Evolutionary conservation across 2,113 vertebrate genomes (phyloP), one percentile per base, ranked within the genome.

Genomic region (Rattus rattus): DNA sequence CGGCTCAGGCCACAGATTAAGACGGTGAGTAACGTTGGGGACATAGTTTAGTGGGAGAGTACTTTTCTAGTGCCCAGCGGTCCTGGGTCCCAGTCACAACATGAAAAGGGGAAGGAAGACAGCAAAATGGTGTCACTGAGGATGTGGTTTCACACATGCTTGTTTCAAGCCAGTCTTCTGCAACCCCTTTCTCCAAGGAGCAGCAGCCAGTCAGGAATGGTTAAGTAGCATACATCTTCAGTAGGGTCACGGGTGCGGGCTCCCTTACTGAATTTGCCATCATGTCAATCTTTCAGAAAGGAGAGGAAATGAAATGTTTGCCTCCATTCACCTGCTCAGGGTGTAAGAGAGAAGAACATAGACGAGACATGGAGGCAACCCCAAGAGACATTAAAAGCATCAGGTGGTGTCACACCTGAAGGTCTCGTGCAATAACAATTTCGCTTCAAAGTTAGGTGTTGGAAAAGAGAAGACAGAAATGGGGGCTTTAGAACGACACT

Each of bases 221-320:
- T 88, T 77, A 93, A 88, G 79, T 63, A 56, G 70, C 49, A 87
- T 72, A 20, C 72, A 77, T 43, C 47, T 91, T 59, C 10, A 10
- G 67, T 54, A 86, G 83, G 94, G n/a, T 49, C 5, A 56, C 95
- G 93, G 77, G 8, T 92, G 33, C 88, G 63, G 17, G 9, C 86
- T 89, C 81, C 89, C 33, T 88, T 97, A 95, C 96, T 90, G 79
- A 94, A 84, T 88, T 95, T 92, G 39, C 75, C 85, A 72, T 69
- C 54, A 47, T 69, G 94, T 89, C 96, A 96, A 69, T 81, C 77
- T 97, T 93, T 97, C 86, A 54, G 67, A 70, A 92, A 94, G 39
- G 77, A 94, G 76, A 91, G 11, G 86, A 96, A 94, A 72, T 94
- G 67, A 92, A 96, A 95, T 94, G 73, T 92, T 93, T 94, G 69